Evolutionary conservation across 2,113 vertebrate genomes (phyloP).

Genomic region (Sterrhoptilus dennistouni): DNA sequence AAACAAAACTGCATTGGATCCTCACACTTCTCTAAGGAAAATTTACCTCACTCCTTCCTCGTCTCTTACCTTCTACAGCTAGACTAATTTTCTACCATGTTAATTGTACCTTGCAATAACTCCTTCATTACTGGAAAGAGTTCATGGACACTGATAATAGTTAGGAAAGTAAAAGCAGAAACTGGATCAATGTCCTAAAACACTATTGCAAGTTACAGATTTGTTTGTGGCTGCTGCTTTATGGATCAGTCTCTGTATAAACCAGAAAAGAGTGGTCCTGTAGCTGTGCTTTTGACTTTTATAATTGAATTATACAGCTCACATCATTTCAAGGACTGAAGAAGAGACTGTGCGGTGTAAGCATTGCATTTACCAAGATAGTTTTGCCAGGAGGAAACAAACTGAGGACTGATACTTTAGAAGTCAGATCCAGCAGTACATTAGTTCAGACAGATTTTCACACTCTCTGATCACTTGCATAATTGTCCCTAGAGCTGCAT

Average conservation of each 20-base stretch:
- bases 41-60: not conserved
- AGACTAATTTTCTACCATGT: not conserved
- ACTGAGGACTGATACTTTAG: not conserved
- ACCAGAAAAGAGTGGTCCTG: not conserved
- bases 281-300: not conserved
- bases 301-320: not conserved
- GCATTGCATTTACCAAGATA: not conserved
- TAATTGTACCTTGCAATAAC: not conserved
- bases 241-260: not conserved
- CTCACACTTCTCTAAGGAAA: not conserved
- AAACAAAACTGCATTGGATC: not conserved
- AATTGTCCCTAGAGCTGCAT: not conserved
- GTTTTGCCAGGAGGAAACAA: not conserved
- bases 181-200: not conserved
- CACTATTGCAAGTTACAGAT: not conserved
- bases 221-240: not conserved
- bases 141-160: not conserved
- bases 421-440: not conserved
- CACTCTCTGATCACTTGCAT: not conserved
- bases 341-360: not conserved
- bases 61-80: not conserved
- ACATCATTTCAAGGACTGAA: not conserved
- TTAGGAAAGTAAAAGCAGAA: not conserved
- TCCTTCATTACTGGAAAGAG: not conserved
- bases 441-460: not conserved